Percentiles rank a stretch among this genome's conserved stretches.
phyloP scores from a whole-genome alignment of 2,797 vertebrate genomes.

The Carduelis carduelis region DNA sequence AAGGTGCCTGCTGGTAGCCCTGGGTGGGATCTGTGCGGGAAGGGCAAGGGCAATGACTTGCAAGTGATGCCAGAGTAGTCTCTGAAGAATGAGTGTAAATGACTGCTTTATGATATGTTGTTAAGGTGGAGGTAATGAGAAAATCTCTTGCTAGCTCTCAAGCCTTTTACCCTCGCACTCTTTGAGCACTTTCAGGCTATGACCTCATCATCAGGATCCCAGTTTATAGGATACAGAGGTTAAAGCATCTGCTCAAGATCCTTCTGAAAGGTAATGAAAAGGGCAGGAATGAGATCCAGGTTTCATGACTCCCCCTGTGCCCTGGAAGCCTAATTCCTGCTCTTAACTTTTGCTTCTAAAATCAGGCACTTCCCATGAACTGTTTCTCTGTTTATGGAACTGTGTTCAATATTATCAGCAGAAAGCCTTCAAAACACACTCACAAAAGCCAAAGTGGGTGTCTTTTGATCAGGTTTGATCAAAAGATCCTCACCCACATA shows the following conservation, averaged over 20 bases:
- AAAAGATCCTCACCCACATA: neutral
- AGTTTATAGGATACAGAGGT: neutral
- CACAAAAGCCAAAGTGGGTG: neutral
- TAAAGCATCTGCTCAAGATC: neutral
- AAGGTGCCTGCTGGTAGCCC: neutral
- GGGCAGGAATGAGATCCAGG: neutral
- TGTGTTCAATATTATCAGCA: neutral
- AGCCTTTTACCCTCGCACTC: accelerated
- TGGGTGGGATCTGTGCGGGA: neutral
- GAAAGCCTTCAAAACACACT: neutral
- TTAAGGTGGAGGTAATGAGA: neutral
- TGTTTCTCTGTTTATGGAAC: neutral
- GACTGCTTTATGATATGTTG: neutral
- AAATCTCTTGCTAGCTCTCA: neutral
- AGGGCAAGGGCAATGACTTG: neutral
- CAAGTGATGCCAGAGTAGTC: neutral
- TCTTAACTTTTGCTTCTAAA: neutral
- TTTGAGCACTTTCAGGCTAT: neutral
- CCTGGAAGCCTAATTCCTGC: neutral
- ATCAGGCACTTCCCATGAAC: neutral
- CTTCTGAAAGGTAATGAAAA: neutral
- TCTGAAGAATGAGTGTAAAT: neutral
- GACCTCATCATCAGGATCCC: neutral
- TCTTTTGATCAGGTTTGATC: neutral
- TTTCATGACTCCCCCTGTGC: neutral